Conservation (phyloP, 2,113 vertebrate genomes). For the Prunella himalayana region DNA sequence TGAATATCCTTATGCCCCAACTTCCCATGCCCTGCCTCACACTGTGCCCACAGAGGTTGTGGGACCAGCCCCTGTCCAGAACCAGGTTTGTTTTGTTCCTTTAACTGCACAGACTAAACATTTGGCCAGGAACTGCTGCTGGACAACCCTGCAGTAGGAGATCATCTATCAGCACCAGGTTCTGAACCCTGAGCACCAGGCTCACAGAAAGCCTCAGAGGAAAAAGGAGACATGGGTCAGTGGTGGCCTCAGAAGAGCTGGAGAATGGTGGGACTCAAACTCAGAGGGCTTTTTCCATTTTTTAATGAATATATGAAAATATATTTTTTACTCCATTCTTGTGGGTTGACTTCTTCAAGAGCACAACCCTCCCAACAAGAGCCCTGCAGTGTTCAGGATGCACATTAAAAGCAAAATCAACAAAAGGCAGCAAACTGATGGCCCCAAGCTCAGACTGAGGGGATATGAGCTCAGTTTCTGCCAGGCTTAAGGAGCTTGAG, state of each 20-base stretch:
- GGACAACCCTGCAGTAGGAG: neutral
- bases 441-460: neutral
- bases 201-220: neutral
- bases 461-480: neutral
- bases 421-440: neutral
- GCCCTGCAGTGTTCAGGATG: neutral
- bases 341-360: neutral
- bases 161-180: neutral
- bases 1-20: neutral
- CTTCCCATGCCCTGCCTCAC: neutral
- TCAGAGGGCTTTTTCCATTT: neutral
- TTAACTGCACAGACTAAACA: neutral
- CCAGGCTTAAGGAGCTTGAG: neutral
- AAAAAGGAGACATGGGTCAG: neutral
- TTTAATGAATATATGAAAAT: neutral
- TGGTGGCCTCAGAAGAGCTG: neutral
- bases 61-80: neutral
- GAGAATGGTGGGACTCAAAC: neutral
- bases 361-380: neutral
- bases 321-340: neutral
- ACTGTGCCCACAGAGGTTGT: neutral
- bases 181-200: neutral
- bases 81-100: neutral
- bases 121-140: neutral
- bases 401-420: neutral